Base-by-base conservation (phyloP, 2,797 vertebrate species). In the Bufotes viridis region DNA sequence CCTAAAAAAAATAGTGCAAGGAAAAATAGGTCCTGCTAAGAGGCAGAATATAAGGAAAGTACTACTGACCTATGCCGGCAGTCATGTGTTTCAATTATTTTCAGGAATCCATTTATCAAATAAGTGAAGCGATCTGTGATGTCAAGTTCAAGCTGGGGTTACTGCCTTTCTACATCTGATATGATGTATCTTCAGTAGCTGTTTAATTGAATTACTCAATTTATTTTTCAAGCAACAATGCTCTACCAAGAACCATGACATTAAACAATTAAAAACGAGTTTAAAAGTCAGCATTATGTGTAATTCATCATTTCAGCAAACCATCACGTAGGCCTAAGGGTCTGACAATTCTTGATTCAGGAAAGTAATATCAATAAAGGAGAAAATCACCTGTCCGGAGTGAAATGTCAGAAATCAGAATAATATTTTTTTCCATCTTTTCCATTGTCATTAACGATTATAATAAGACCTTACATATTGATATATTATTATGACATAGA, bases 181-280 rank as follows among this genome's bases (percentile, higher is more conserved):
- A 97, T 97, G 96, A 98, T 97, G 97, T 97, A 98, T 98, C 97
- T 97, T 97, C 96, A 96, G 95, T 96, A 97, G 96, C 95, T 96
- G 96, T 98, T 98, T 98, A 99, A 98, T 99, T 99, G 97, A 98
- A 98, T 99, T 98, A 97, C 96, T 96, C 96, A 97, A 98, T 99
- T 98, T 98, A 97, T 97, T 98, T 97, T 98, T 99, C 97, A 98
- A 97, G 97, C 97, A 97, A 97, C 97, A 97, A 98, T 97, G 97
- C 97, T 96, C 96, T 95, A 96, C 96, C 94, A 96, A 95, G 95
- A 98, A 95, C 96, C 96, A 96, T 97, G 97, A 97, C 95, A 96
- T 96, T 95, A 97, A 96, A 97, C 97, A 98, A 98, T 98, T 98
- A 98, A 97, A 97, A 96, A 96, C 92, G 95, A 96, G 97, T 97